Base-by-base conservation (phyloP, 2,888 invertebrate genomes). In the Troides helena region DNA sequence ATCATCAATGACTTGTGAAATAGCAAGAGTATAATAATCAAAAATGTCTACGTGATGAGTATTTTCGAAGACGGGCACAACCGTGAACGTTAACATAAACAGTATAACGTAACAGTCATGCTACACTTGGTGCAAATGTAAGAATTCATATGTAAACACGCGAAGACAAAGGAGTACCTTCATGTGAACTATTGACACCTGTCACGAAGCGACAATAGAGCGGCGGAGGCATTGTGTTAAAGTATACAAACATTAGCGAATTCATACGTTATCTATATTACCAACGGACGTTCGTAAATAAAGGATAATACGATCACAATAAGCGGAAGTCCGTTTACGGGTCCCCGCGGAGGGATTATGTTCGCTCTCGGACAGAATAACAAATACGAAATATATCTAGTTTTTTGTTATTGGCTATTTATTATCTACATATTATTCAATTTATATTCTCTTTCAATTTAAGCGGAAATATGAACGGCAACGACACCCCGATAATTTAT, bases 111-210 rank as follows among this genome's bases (percentile, higher is more conserved):
- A 36, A 71, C 46, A 56, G 50, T 60, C 36, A 63, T 62, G 50
- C 62, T 62, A 60, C 57, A 36, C 62, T 69, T 69, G 25, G 10
- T 70, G 63, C 63, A 43, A 63, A 65, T 67, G 67, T 65, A 70
- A 71, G 73, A 74, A 74, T 71, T 73, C 75, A 75, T 77, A 76
- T 73, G 81, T 80, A 84, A 86, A 85, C 83, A 82, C 75, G 70
- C 60, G 65, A 73, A 81, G 78, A 85, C 85, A 85, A 86, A 83
- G 79, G 70, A 59, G 23, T 60, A 43, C 64, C 67, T 10, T 67
- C 61, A 60, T 66, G 57, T 63, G 58, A 67, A 67, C 63, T 64
- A 60, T 67, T 70, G 64, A 67, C 70, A 70, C 70, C 70, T 70
- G 70, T 67, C 67, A 59, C 63, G 59, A 58, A 60, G 56, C 67